Evolutionary conservation across 30 jellyfish, hydroid and myxozoan genomes (phyloP), one percentile per base, ranked within the genome.

Genomic region (Hydra vulgaris): DNA sequence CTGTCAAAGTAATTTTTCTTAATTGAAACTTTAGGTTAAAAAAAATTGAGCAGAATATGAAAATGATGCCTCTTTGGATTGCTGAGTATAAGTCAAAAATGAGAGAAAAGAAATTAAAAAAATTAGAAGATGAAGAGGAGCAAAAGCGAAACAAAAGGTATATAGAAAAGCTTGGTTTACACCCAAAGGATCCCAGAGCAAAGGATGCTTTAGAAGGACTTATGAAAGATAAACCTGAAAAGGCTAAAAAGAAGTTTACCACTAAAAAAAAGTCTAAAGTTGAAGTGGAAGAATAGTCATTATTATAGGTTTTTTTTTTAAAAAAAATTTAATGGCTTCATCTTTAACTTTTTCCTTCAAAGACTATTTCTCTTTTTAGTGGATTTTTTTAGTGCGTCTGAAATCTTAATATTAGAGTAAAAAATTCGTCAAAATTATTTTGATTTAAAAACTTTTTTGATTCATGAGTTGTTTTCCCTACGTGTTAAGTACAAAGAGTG

Each of bases 171-270:
- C 40, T 82, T 52, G 97, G 97, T 66, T 82, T 83, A 0, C 95
- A 90, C 73, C 97, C 97, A 40, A 90, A 82, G 56, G 97, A 90
- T 75, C 97, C 97, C 8, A 81, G 95, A 20, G 96, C 96, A 17
- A 84, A 88, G 75, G 72, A 76, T 22, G 76, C 83, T 23, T 53
- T 88, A 15, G 88, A 82, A 24, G 71, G 23, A 0, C 61, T 40
- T 40, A 5, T 8, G 15, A 23, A 23, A 20, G 80, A 66, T 8
- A 66, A 54, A 7, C 76, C 53, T 20, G 54, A 25, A 19, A 21
- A 78, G 77, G 21, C 21, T 21, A 78, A 78, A 40, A 78, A 78
- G 79, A 78, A 78, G 25, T 78, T 26, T 1, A 75, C 81, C 0
- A 81, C 66, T 15, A 78, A 78, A 7, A 78, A 78, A 15, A 78